These are phyloP conservation scores for Ctenomys sociabilis DNA, from an alignment of 2,113 vertebrate genomes.

Conservation along the genomic window DNA sequence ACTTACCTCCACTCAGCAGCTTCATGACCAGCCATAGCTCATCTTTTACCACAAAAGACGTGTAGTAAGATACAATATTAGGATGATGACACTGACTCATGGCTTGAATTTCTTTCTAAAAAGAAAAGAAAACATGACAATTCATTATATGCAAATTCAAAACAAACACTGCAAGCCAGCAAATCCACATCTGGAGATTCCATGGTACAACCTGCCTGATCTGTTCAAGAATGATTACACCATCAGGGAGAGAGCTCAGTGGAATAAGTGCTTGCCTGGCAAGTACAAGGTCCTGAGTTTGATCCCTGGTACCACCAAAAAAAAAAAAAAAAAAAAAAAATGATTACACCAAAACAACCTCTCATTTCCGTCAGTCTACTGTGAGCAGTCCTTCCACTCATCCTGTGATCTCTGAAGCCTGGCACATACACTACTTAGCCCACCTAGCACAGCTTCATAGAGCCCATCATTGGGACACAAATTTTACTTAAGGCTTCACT, in stretches of 20 bases:
- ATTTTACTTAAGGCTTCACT: neutral
- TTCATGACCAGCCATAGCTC: constrained; percentile 99
- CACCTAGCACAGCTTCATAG: neutral
- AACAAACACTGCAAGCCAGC: rapidly evolving
- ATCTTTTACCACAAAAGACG: constrained; percentile 98
- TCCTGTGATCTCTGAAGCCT: neutral
- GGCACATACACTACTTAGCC: neutral
- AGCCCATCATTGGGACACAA: neutral
- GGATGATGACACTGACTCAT: constrained; percentile 99
- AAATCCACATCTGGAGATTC: neutral
- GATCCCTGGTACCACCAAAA: too few species aligned
- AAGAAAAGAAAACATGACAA: constrained; percentile 69
- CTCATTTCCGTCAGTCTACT: neutral
- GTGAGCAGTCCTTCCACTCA: neutral
- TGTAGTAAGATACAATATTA: constrained; percentile 98
- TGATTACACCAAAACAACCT: neutral
- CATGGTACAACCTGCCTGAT: neutral
- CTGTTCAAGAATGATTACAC: neutral
- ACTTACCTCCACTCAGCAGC: constrained; percentile 96
- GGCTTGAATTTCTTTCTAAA: constrained; percentile 98
- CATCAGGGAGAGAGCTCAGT: too few species aligned
- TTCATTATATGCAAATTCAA: neutral
- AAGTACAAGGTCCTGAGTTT: too few species aligned
- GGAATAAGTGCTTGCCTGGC: too few species aligned
- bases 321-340: neutral